Evolutionary conservation across 2,888 invertebrate genomes (phyloP), one percentile per base, ranked within the genome.

Genomic region (Drosophila putrida): DNA sequence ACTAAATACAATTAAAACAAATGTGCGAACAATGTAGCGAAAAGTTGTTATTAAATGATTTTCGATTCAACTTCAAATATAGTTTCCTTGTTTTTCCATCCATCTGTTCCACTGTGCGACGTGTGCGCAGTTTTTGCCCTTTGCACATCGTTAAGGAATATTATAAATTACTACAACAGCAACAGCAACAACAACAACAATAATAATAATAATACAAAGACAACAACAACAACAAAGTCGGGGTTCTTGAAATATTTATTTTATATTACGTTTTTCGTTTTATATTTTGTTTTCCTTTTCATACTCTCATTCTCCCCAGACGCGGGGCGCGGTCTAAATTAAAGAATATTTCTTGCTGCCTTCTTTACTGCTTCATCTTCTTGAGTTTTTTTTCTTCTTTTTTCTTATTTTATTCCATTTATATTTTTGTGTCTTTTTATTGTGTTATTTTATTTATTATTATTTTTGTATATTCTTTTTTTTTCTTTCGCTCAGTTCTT

Each of bases 121-220:
- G 73, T 78, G 73, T 51, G 78, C 66, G 62, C 79, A 82, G 88
- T 81, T 78, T 75, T 78, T 84, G 84, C 88, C 88, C 89, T 83
- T 88, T 86, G 86, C 77, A 82, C 82, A 84, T 90, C 82, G 90
- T 90, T 89, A 91, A 90, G 82, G 88, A 89, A 89, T 90, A 89
- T 90, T 90, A 90, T 90, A 90, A 90, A 91, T 91, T 90, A 91
- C 91, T 88, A 78, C 82, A 89, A 76, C 81, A 82, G 77, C 77
- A 86, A 77, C 72, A 76, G 61, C 58, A 78, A 59, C 62, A 62
- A 53, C 61, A 63, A 55, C 27, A 59, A 63, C 51, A 53, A 55
- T 64, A 71, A 55, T 65, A 72, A 58, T 46, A 55, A 47, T 28
- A 61, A 53, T 35, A 61, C 46, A 71, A 59, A 46, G 62, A 54